A percentile compares a stretch with the other conserved stretches of the same genome.
These are phyloP conservation scores for Sphaeridia pumilis DNA, from an alignment of 2,888 invertebrate species.

Conservation along the genomic window DNA sequence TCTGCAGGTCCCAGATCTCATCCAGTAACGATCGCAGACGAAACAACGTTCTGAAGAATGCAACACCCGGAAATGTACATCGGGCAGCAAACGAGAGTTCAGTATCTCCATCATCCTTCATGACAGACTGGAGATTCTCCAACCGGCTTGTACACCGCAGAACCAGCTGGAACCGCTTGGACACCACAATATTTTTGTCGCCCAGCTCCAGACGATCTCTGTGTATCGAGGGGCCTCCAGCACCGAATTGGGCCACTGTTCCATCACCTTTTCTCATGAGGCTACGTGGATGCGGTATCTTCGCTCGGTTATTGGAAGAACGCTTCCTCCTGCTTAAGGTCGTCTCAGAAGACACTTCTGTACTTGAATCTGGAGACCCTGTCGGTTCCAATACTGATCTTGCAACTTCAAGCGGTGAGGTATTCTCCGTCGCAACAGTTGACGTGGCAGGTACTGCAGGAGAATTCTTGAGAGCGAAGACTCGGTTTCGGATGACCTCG, in stretches of 20 bases:
- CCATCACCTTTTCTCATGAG: constrained; percentile 24
- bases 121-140: constrained; percentile 6
- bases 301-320: constrained; percentile 16
- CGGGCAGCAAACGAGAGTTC: constrained; percentile 31
- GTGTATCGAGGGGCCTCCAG: neutral
- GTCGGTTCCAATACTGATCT: neutral
- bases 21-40: constrained; percentile 25
- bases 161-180: constrained; percentile 24
- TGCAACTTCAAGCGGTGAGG: neutral
- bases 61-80: constrained; percentile 34
- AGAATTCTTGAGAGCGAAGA: constrained; percentile 22
- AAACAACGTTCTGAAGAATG: constrained; percentile 33
- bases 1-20: constrained; percentile 32
- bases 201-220: constrained; percentile 9
- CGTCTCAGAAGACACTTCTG: neutral
- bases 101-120: constrained; percentile 18
- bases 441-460: neutral
- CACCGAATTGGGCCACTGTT: constrained; percentile 10
- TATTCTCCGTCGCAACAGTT: too few species aligned
- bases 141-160: constrained; percentile 23
- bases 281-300: constrained; percentile 33
- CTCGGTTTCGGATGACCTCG: constrained; percentile 28
- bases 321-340: neutral
- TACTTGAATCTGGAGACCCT: neutral
- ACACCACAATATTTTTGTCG: constrained; percentile 29